These are phyloP conservation scores for Pitangus sulphuratus DNA, from an alignment of 2,797 vertebrate species.

Conservation along the genomic window DNA sequence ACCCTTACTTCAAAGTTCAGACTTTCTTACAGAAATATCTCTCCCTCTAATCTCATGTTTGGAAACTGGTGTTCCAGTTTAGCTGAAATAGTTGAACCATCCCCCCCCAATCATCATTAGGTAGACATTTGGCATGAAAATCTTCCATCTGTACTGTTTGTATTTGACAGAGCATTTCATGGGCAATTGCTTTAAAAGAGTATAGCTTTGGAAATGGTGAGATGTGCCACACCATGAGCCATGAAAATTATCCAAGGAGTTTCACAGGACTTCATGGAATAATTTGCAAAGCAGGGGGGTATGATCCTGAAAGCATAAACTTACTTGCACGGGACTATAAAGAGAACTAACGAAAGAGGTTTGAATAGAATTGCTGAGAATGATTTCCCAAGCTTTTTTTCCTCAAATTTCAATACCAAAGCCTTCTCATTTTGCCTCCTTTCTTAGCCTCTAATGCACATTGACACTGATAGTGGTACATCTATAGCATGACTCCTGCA, in stretches of 20 bases:
- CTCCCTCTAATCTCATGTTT: background rate
- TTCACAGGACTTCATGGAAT: slow-evolving; percentile 28
- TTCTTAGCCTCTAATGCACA: background rate
- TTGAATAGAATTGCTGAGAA: background rate
- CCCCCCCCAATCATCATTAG: background rate
- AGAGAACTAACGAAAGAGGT: background rate
- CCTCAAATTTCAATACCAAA: background rate
- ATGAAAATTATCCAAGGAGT: slow-evolving; percentile 27
- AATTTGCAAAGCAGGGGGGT: background rate
- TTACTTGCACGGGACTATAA: background rate
- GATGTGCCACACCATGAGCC: background rate
- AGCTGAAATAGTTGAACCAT: background rate
- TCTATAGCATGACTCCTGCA: background rate
- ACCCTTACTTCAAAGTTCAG: background rate
- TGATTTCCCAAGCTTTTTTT: background rate
- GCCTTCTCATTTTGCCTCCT: background rate
- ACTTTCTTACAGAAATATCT: background rate
- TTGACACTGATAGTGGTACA: background rate
- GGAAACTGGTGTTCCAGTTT: background rate
- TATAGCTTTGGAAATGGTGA: background rate
- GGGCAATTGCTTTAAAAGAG: background rate
- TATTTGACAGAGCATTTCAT: background rate
- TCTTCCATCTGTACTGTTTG: background rate
- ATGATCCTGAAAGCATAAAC: slow-evolving; percentile 17
- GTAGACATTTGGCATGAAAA: slow-evolving; percentile 16